Base-by-base conservation (phyloP, 2,113 vertebrate species). In the Regulus satrapa region DNA sequence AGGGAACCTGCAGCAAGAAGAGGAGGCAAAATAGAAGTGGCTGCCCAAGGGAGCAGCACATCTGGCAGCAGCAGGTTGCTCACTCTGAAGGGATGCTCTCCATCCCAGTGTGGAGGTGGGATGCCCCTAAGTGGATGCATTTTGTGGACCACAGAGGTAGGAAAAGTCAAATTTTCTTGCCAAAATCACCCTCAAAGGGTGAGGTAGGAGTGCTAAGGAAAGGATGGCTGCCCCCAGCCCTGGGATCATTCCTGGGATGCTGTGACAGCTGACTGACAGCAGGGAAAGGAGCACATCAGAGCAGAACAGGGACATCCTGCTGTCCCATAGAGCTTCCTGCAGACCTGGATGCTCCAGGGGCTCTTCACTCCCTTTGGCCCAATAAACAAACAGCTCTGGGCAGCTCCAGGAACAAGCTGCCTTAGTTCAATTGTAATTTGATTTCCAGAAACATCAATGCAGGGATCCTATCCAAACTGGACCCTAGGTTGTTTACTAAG, bases 91-190 rank as follows among this genome's bases (percentile, higher is more conserved):
- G 40, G 29, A 82, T 34, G 56, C 18, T 79, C 66, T 82, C 52
- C 28, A 40, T n/a, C 71, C 56, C 4, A 1, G 2, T 1, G 0
- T 0, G 0, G 36, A 67, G 17, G 14, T 38, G n/a, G 12, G 40
- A 68, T 12, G 11, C 1, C 5, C 6, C 61, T 40, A 59, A 7
- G 25, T 66, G 38, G 43, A 77, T 38, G 40, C 18, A 32, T 55
- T 72, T 41, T 56, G 26, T 34, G 38, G 31, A 36, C 32, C 38
- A 66, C 32, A 43, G 19, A 68, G 31, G 25, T 18, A 48, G 10
- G 5, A 59, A 62, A 81, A 71, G 32, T 38, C 41, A 46, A 18
- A 19, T 71, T 66, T 66, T 38, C 31, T 46, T 66, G 16, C 58
- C 69, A 25, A 49, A 73, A 88, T 79, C 45, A 54, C 10, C 14